phyloP scores from a whole-genome alignment of 2,888 invertebrate genomes.

The Meteorus cinctellus region DNA sequence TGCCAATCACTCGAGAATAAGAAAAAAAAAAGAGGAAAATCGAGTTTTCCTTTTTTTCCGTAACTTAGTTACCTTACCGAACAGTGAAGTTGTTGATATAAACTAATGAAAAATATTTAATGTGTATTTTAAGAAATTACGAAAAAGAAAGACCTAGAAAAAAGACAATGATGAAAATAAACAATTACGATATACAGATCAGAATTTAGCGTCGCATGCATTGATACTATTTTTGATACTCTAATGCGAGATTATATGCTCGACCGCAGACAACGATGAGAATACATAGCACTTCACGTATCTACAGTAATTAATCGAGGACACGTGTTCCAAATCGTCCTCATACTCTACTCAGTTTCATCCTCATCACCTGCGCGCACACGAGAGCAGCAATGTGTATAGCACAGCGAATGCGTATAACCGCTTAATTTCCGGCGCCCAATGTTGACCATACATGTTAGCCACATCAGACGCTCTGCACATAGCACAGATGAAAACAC shows the following conservation, averaged over 20 bases:
- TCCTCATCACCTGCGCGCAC: background rate
- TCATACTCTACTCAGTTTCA: slow-evolving; percentile 18
- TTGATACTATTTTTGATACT: slow-evolving; percentile 6
- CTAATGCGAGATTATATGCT: slow-evolving; percentile 5
- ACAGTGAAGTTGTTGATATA: background rate
- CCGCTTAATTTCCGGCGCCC: slow-evolving; percentile 50
- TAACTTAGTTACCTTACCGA: background rate
- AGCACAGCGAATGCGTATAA: slow-evolving; percentile 32
- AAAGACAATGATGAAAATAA: background rate
- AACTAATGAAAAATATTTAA: background rate
- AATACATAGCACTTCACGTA: slow-evolving; percentile 31
- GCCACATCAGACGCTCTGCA: background rate
- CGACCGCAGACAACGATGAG: slow-evolving; percentile 26
- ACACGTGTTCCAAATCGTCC: slow-evolving; percentile 21
- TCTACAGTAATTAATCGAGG: slow-evolving; percentile 45
- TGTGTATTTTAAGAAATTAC: background rate
- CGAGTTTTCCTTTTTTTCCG: too few relatives aligned
- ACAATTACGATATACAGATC: background rate
- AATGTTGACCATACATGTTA: slow-evolving; percentile 10
- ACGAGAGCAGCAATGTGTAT: slow-evolving; percentile 19
- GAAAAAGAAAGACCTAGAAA: background rate
- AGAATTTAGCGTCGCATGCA: background rate
- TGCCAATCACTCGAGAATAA: background rate
- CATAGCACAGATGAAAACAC: background rate
- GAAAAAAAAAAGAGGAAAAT: background rate